Conservation (phyloP, 2,888 invertebrate species). For the Yponomeuta evonymella region DNA sequence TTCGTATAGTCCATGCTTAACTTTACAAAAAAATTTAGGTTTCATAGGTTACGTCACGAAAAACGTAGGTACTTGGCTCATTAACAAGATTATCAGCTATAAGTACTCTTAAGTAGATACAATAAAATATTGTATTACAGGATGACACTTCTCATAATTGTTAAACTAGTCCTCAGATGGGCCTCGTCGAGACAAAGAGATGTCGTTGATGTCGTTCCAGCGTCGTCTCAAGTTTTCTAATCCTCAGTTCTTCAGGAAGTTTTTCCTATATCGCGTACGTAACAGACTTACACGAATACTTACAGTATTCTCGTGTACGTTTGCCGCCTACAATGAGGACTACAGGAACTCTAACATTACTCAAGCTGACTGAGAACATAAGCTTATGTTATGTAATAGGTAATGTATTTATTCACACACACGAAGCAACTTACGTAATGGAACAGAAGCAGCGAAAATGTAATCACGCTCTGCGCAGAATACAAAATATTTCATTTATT, state of each 20-base stretch:
- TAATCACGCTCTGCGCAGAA: background rate
- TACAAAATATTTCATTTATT: background rate
- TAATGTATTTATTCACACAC: background rate
- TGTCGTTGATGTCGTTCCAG: slow-evolving; percentile 33
- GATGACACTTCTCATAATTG: slow-evolving; percentile 2
- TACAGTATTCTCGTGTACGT: slow-evolving; percentile 15
- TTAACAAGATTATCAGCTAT: no score
- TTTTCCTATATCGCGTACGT: slow-evolving; percentile 59
- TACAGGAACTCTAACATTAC: slow-evolving; percentile 16
- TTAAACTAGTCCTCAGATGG: slow-evolving; percentile 28
- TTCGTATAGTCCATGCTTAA: no score
- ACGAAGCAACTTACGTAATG: no score
- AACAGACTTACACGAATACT: slow-evolving; percentile 48
- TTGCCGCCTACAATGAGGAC: background rate
- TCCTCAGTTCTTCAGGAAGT: slow-evolving; percentile 55
- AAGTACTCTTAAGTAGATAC: background rate
- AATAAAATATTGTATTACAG: background rate
- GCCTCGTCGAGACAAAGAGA: slow-evolving; percentile 29
- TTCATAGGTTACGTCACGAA: no score
- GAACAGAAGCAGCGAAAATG: no score
- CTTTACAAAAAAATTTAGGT: no score
- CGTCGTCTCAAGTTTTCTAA: slow-evolving; percentile 55
- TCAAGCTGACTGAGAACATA: slow-evolving; percentile 23
- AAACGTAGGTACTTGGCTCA: no score
- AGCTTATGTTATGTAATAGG: background rate